Conservation (phyloP, 30 jellyfish, hydroid and myxozoan species). For the Rhopilema esculentum region DNA sequence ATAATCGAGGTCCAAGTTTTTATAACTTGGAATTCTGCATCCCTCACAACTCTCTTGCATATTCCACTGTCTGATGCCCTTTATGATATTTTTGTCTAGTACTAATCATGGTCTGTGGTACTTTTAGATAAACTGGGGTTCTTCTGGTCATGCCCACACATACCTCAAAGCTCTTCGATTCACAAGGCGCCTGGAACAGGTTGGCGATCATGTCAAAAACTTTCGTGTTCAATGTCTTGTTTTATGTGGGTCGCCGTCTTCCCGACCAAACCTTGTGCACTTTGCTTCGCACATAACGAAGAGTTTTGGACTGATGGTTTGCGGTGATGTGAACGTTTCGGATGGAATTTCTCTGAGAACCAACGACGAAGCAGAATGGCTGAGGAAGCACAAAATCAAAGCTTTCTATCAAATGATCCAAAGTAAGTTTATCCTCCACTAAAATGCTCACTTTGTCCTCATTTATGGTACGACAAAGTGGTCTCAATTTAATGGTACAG, state of each 20-base stretch:
- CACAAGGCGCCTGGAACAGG: constrained; percentile 77
- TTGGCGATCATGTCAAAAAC: constrained; percentile 89
- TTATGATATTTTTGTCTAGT: no score
- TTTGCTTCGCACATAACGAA: constrained; percentile 91
- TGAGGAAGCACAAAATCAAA: constrained; percentile 83
- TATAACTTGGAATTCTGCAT: no score
- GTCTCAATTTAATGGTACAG: no score
- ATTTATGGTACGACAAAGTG: no score
- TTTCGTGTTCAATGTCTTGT: constrained; percentile 86
- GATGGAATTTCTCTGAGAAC: constrained; percentile 23
- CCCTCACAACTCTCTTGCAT: no score
- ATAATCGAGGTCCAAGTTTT: no score
- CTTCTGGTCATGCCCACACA: constrained; percentile 95
- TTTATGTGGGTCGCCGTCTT: constrained; percentile 90
- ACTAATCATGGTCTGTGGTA: no score
- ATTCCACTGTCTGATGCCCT: no score
- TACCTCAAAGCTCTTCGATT: constrained; percentile 86
- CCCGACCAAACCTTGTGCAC: constrained; percentile 90
- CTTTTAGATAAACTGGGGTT: constrained; percentile 94
- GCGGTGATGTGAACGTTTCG: constrained; percentile 83
- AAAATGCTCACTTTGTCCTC: no score
- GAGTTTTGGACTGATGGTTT: constrained; percentile 86
- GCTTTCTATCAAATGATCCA: constrained; percentile 86
- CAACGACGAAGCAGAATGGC: constrained; percentile 76
- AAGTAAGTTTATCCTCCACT: constrained; percentile 45